Conservation (phyloP, 2,113 vertebrate genomes). For the Ophiodon elongatus region DNA sequence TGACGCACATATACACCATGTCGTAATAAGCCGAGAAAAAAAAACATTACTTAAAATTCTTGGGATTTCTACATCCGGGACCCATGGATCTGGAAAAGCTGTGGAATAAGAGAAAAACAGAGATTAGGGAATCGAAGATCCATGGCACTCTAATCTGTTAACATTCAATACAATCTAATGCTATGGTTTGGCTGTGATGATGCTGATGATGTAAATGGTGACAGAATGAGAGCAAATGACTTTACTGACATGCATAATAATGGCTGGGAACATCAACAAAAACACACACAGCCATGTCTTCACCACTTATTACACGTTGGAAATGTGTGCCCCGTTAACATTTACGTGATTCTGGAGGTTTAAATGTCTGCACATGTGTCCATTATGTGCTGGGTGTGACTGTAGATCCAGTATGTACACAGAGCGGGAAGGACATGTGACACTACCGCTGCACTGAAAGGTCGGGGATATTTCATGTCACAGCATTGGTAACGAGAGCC, state of each 20-base stretch:
- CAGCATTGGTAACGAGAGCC: slow-evolving; percentile 60
- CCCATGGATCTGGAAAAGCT: slow-evolving; percentile 88
- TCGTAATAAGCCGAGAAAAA: slow-evolving; percentile 38
- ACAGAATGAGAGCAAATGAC: slow-evolving; percentile 59
- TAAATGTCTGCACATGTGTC: not conserved
- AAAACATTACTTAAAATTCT: slow-evolving; percentile 36
- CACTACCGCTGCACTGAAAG: slow-evolving; percentile 54
- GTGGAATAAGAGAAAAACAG: slow-evolving; percentile 44
- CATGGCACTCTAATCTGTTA: not conserved
- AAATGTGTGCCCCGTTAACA: slow-evolving; percentile 21
- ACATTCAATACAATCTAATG: not conserved
- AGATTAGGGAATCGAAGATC: slow-evolving; percentile 8
- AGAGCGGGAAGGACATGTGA: slow-evolving; percentile 56
- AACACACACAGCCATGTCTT: slow-evolving; percentile 18
- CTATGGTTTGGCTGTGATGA: slow-evolving; percentile 38
- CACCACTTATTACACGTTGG: not conserved
- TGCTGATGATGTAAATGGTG: slow-evolving; percentile 60
- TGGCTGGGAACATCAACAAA: slow-evolving; percentile 30
- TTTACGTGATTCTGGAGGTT: not conserved
- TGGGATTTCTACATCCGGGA: slow-evolving; percentile 82
- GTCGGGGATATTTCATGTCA: slow-evolving; percentile 77
- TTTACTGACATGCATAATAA: slow-evolving; percentile 19
- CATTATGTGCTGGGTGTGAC: slow-evolving; percentile 9
- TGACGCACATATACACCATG: slow-evolving; percentile 37
- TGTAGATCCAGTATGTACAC: slow-evolving; percentile 33